These are phyloP conservation scores for Ephydatia muelleri DNA, from an alignment of 37 sponge, comb jelly and placozoan genomes.

Conservation along the genomic window DNA sequence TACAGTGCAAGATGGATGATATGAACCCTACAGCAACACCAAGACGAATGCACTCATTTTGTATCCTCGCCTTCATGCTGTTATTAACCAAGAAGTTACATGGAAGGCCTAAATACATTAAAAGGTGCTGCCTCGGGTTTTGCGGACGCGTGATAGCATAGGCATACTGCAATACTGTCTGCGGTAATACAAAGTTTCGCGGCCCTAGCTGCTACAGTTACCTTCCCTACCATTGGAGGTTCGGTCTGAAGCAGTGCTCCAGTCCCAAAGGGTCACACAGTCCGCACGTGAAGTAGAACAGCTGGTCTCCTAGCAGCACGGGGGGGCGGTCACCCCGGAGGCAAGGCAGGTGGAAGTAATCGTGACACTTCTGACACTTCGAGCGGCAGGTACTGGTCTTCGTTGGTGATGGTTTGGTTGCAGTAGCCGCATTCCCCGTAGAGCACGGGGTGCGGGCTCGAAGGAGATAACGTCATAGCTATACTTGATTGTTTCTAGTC, in stretches of 20 bases:
- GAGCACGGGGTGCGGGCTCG: not conserved
- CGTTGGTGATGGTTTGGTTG: slow-evolving; percentile 9
- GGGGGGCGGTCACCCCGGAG: slow-evolving; percentile 34
- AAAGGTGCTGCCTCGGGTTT: no score
- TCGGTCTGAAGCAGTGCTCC: slow-evolving; percentile 38
- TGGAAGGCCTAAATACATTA: no score
- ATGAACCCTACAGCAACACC: slow-evolving; percentile 66
- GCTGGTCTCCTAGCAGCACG: slow-evolving; percentile 40
- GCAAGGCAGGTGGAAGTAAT: slow-evolving; percentile 40
- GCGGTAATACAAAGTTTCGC: not conserved
- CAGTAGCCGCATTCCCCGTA: slow-evolving; percentile 50
- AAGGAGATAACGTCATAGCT: not conserved
- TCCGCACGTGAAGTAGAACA: slow-evolving; percentile 43
- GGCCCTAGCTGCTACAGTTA: not conserved
- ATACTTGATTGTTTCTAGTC: no score
- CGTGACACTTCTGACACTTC: slow-evolving; percentile 37
- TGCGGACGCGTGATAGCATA: no score
- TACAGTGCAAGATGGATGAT: slow-evolving; percentile 72
- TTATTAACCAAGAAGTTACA: no score
- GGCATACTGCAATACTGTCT: not conserved
- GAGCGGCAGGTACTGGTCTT: slow-evolving; percentile 43
- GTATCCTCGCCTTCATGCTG: no score
- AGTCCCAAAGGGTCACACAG: slow-evolving; percentile 20
- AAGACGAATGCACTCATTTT: no score
- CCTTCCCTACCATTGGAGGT: slow-evolving; percentile 45